phyloP scores from a whole-genome alignment of 2,888 invertebrate genomes.

The Portevinia maculata region DNA sequence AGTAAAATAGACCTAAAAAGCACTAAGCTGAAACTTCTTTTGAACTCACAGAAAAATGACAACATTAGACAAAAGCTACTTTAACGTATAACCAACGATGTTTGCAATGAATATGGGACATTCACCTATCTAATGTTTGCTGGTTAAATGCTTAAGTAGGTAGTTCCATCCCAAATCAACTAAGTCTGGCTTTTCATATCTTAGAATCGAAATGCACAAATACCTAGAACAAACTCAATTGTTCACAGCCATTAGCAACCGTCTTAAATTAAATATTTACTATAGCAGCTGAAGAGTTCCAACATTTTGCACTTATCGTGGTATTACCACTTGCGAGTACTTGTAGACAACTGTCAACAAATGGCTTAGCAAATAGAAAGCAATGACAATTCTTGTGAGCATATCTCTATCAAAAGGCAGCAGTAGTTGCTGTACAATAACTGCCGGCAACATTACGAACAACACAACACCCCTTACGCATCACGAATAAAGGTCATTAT shows the following conservation, averaged over 20 bases:
- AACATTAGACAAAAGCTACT: too few species aligned
- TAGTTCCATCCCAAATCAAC: too few species aligned
- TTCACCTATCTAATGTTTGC: too few species aligned
- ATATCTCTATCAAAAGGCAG: conserved; percentile 20
- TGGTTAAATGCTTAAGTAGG: too few species aligned
- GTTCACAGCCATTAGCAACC: neutral
- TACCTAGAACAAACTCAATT: neutral
- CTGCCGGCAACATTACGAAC: neutral
- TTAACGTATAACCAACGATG: too few species aligned
- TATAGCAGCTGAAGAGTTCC: neutral
- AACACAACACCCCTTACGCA: conserved; percentile 15
- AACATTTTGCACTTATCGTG: conserved; percentile 13
- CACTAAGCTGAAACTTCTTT: too few species aligned
- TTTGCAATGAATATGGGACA: too few species aligned
- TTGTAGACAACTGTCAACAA: conserved; percentile 32
- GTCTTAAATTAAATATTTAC: conserved; percentile 16
- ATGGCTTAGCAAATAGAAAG: conserved; percentile 40
- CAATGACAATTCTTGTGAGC: neutral
- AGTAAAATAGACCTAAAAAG: too few species aligned
- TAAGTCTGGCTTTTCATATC: too few species aligned
- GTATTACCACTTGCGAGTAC: neutral
- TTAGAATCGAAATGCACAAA: neutral
- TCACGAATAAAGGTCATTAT: conserved; percentile 44
- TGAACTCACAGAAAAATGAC: too few species aligned
- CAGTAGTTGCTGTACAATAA: conserved; percentile 3